These are phyloP conservation scores for Drosophila kepulauana DNA, from an alignment of 1,140 invertebrate species.

Conservation along the genomic window DNA sequence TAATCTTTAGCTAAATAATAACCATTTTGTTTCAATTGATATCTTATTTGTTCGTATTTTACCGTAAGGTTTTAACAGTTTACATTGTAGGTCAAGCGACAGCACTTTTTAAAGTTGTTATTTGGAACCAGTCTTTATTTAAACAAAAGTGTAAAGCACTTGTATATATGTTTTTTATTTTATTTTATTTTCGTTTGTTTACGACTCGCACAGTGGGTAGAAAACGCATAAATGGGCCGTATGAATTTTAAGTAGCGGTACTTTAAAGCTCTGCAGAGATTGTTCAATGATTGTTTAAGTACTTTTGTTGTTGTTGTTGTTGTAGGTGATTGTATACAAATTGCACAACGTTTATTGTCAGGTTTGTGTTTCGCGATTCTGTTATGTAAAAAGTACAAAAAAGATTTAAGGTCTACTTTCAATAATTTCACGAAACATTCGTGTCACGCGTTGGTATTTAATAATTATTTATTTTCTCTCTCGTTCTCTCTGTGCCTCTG, in stretches of 20 bases:
- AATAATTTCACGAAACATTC: constrained; percentile 6
- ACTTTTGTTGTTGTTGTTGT: background rate
- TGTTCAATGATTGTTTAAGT: constrained; percentile 8
- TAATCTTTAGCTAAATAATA: constrained; percentile 39
- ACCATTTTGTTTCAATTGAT: constrained; percentile 28
- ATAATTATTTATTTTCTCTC: constrained; percentile 17
- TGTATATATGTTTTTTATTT: constrained; percentile 36
- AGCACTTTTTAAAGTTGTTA: constrained; percentile 23
- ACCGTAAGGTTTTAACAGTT: constrained; percentile 17
- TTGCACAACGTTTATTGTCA: constrained; percentile 48
- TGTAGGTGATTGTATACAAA: constrained; percentile 18
- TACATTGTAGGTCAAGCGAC: constrained; percentile 51
- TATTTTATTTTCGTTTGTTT: constrained; percentile 37
- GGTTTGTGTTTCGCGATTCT: constrained; percentile 16
- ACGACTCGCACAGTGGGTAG: constrained; percentile 48
- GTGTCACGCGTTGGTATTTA: constrained; percentile 24
- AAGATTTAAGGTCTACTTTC: constrained; percentile 24
- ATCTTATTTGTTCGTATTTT: constrained; percentile 19
- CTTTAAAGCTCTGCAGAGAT: constrained; percentile 32
- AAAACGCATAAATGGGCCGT: constrained; percentile 12
- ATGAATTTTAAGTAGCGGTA: constrained; percentile 13
- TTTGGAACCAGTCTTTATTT: constrained; percentile 41
- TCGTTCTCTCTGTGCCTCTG: constrained; percentile 1
- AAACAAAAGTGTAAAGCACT: constrained; percentile 43
- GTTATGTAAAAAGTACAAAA: constrained; percentile 45